Conservation (phyloP, 2,888 invertebrate species). For the Bruchidius siliquastri region DNA sequence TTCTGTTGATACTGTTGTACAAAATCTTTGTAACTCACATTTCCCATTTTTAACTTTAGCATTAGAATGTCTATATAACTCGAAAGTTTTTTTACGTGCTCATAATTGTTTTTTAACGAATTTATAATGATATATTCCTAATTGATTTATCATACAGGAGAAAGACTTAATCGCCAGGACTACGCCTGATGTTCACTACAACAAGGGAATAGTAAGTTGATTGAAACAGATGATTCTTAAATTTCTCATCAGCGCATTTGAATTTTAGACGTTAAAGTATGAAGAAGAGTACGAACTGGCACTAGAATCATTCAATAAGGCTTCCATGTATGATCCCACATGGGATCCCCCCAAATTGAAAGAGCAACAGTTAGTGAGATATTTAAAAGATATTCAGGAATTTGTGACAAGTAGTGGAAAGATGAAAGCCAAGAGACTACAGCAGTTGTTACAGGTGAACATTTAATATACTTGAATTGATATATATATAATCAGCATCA, state of each 20-base stretch:
- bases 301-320: slow-evolving; percentile 62
- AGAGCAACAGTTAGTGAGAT: slow-evolving; percentile 58
- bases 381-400: slow-evolving; percentile 60
- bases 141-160: slow-evolving; percentile 54
- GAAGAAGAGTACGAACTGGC: slow-evolving; percentile 72
- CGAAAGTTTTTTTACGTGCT: no score
- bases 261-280: slow-evolving; percentile 66
- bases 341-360: slow-evolving; percentile 67
- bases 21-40: no score
- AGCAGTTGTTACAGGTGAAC: slow-evolving; percentile 60
- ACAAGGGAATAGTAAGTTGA: slow-evolving; percentile 72
- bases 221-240: slow-evolving; percentile 6
- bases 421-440: slow-evolving; percentile 67
- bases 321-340: slow-evolving; percentile 67
- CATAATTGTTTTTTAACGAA: no score
- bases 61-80: no score
- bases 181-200: slow-evolving; percentile 77
- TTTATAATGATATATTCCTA: no score
- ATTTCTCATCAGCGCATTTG: not conserved
- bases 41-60: no score
- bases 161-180: slow-evolving; percentile 65
- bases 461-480: not conserved
- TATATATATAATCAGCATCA: no score
- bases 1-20: no score
- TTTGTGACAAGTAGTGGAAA: slow-evolving; percentile 65